Conservation (phyloP, 2,888 invertebrate genomes). For the Calliphora vomitoria region DNA sequence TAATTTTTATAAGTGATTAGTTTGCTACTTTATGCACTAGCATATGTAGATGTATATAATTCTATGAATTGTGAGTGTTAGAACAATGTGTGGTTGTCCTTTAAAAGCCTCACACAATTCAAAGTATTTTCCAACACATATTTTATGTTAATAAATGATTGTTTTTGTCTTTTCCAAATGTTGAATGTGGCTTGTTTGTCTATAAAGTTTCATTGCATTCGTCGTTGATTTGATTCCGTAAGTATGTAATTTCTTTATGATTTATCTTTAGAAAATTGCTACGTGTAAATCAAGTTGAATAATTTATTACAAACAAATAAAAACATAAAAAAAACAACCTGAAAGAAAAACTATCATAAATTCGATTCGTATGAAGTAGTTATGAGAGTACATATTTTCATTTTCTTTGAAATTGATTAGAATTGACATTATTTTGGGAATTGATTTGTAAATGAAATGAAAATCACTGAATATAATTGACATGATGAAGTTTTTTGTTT, state of each 20-base stretch:
- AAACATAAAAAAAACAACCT: neutral
- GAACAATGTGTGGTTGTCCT: conserved; percentile 9
- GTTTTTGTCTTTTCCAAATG: neutral
- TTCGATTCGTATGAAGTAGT: neutral
- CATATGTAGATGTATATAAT: conserved; percentile 2
- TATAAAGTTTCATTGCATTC: conserved; percentile 36
- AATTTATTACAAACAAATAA: conserved; percentile 52
- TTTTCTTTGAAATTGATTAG: conserved; percentile 56
- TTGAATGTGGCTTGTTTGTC: conserved; percentile 25
- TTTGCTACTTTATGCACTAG: conserved; percentile 1
- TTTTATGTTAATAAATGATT: conserved; percentile 53
- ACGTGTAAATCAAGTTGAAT: conserved; percentile 64
- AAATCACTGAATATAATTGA: conserved; percentile 37
- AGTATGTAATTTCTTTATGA: conserved; percentile 37
- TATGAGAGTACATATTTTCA: neutral
- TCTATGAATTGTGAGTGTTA: conserved; percentile 23
- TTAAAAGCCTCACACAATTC: conserved; percentile 1
- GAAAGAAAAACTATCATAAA: conserved; percentile 21
- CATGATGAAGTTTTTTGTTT: conserved; percentile 28
- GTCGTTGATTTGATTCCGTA: neutral
- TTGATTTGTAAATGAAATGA: conserved; percentile 28
- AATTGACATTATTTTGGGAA: conserved; percentile 67
- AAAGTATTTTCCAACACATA: conserved; percentile 34
- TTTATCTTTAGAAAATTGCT: conserved; percentile 59
- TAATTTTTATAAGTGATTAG: conserved; percentile 52